Evolutionary conservation across 2,113 vertebrate genomes (phyloP), one percentile per base, ranked within the genome.

Genomic region (Notothenia rossii): DNA sequence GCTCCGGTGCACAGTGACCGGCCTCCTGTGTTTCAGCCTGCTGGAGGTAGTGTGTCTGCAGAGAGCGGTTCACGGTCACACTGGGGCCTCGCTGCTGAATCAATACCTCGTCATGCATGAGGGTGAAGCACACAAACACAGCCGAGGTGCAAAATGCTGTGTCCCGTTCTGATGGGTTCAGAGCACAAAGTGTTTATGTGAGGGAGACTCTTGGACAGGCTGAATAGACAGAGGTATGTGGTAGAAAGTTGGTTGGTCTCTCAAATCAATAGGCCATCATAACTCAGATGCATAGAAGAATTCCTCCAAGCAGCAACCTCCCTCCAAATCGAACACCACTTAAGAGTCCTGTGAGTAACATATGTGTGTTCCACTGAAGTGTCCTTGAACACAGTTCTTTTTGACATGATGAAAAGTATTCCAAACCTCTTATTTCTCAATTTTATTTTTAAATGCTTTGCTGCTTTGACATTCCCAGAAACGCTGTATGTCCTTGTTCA

Each of bases 201-300:
- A 65, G n/a, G 51, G 43, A 46, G 48, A 43, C 20, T 62, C 58
- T 66, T 72, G 46, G 80, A 68, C 14, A n/a, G 46, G 68, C 40
- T 81, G 66, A 81, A 75, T 75, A 72, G 70, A 45, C 53, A 25
- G 45, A 51, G 65, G 59, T 70, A 55, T 61, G n/a, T 49, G 54
- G 49, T 71, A 64, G 45, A 20, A 59, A 53, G 62, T 33, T 25
- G 72, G 62, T 62, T 72, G 50, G 45, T 25, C 46, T 75, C 70
- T 49, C 63, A 73, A 84, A 75, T 84, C 84, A 69, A 84, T 89
- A 79, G 0, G 2, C 46, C 60, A 81, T 75, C 77, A 56, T 75
- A 80, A 86, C 68, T 56, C 13, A 14, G 25, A 80, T 50, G 66
- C 62, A 79, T 50, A 60, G 72, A 81, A 59, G 64, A 20, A 56